phyloP scores from a whole-genome alignment of 1,140 invertebrate species.

The Magallana angulata region DNA sequence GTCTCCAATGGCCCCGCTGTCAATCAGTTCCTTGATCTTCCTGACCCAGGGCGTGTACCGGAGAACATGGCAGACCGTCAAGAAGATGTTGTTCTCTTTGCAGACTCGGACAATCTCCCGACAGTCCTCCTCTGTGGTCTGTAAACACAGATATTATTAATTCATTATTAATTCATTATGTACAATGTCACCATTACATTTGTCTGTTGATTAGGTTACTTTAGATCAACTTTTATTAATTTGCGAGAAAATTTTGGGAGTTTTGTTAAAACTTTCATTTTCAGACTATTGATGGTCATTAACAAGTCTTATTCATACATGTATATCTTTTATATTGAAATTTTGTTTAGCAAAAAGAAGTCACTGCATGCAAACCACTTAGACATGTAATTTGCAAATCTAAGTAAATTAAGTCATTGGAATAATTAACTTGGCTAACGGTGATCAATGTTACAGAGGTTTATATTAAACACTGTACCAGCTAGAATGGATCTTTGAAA shows the following conservation, averaged over 20 bases:
- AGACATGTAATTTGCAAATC: no score
- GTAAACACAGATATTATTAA: background rate
- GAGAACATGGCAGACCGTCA: constrained; percentile 81
- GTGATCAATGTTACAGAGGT: background rate
- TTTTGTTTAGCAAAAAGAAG: no score
- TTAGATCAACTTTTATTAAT: no score
- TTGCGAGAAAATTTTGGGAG: no score
- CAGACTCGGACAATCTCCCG: constrained; percentile 77
- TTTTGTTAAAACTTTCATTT: no score
- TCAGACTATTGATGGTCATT: no score
- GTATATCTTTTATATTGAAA: no score
- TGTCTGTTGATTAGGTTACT: no score
- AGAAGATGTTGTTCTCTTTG: constrained; percentile 74
- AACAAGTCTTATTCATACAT: no score
- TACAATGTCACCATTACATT: background rate
- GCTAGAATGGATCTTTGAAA: background rate
- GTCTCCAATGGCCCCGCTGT: constrained; percentile 78
- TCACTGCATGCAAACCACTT: no score
- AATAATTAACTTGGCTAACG: no score
- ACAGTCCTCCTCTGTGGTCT: constrained; percentile 79
- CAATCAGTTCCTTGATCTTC: constrained; percentile 79
- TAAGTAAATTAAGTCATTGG: no score
- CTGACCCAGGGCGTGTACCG: constrained; percentile 77
- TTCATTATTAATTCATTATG: background rate
- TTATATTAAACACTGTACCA: background rate